Evolutionary conservation across 2,113 vertebrate genomes (phyloP).

Genomic region (Cynocephalus volans): DNA sequence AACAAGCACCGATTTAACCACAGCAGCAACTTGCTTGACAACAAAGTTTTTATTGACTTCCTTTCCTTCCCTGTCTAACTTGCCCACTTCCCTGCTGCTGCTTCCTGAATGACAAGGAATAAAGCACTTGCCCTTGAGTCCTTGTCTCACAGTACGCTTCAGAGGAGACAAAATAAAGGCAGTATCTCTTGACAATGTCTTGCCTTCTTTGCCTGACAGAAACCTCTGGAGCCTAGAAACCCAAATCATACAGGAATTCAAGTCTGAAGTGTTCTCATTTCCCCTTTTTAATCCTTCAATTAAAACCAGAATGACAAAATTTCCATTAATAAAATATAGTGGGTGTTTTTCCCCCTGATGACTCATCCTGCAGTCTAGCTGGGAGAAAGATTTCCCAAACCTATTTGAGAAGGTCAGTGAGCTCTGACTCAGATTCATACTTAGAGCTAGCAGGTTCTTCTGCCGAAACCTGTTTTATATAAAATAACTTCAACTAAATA

Average conservation of each 20-base stretch:
- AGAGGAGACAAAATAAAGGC: background rate
- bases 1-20: background rate
- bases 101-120: background rate
- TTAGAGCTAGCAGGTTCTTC: background rate
- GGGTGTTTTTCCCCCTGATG: background rate
- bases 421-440: constrained; percentile 44
- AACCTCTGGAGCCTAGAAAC: background rate
- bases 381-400: background rate
- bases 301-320: constrained; percentile 62
- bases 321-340: constrained; percentile 51
- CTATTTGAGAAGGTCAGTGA: constrained; percentile 43
- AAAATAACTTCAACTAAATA: background rate
- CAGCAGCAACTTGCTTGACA: background rate
- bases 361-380: constrained; percentile 23
- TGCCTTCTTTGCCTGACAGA: background rate
- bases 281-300: constrained; percentile 49
- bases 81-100: background rate
- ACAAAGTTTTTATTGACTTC: background rate
- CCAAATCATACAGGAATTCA: constrained; percentile 45
- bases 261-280: constrained; percentile 34
- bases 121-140: background rate
- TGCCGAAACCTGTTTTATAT: background rate
- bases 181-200: background rate
- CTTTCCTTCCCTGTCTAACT: background rate
- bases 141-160: background rate